These are phyloP conservation scores for Psittacula echo DNA, from an alignment of 2,797 vertebrate species.

Conservation along the genomic window DNA sequence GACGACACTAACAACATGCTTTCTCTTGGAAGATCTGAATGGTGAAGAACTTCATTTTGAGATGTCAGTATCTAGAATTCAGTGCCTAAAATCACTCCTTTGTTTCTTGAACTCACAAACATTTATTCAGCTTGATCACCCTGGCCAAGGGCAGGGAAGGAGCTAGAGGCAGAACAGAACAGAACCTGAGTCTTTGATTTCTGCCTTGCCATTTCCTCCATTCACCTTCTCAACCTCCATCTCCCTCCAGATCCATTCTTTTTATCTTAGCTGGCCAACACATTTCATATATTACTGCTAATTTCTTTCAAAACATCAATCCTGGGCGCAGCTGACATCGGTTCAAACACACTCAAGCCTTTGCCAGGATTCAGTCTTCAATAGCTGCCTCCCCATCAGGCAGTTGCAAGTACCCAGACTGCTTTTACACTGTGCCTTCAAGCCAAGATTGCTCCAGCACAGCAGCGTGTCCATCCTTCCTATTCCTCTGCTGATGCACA, in stretches of 20 bases:
- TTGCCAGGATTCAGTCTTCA: not conserved
- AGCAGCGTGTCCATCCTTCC: fast-evolving
- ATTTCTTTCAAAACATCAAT: not conserved
- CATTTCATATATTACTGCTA: not conserved
- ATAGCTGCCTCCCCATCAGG: not conserved
- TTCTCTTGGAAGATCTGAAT: not conserved
- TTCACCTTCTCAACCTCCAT: not conserved
- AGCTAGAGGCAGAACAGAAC: not conserved
- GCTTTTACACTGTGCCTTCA: not conserved
- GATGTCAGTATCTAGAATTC: not conserved
- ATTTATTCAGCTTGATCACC: not conserved
- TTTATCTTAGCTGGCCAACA: not conserved
- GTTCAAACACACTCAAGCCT: not conserved
- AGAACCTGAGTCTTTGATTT: not conserved
- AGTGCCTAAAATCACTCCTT: not conserved
- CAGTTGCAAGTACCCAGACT: not conserved
- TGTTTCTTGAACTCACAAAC: not conserved
- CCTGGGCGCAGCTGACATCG: not conserved
- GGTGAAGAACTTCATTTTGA: not conserved
- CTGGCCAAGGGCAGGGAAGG: not conserved
- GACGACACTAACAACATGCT: not conserved
- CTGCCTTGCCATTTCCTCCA: not conserved
- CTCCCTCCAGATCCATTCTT: not conserved
- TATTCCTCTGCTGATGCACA: fast-evolving
- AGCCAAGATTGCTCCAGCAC: not conserved